Conservation (phyloP, 2,113 vertebrate genomes). For the Pseudopipra pipra region DNA sequence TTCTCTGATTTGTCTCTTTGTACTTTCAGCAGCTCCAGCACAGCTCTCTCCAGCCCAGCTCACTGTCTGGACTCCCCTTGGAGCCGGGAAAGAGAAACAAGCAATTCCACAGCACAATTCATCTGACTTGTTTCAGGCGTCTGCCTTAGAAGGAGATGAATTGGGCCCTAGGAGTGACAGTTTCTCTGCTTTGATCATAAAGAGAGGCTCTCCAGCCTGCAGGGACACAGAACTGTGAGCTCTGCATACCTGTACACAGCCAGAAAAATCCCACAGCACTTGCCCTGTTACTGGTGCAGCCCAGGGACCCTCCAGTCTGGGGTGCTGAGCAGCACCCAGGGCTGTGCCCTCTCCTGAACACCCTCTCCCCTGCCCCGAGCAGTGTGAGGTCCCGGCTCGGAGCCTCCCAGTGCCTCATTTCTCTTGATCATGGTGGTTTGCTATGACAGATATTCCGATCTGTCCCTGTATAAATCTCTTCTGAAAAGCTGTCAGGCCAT, state of each 20-base stretch:
- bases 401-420: not conserved
- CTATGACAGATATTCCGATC: conserved; percentile 38
- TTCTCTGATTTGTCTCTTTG: not conserved
- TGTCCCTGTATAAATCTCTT: conserved; percentile 60
- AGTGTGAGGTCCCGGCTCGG: not conserved
- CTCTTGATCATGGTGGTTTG: not conserved
- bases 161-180: conserved; percentile 1
- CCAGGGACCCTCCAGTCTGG: not conserved
- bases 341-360: not conserved
- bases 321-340: fast-evolving
- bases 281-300: not conserved
- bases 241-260: not conserved
- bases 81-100: not conserved
- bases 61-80: not conserved
- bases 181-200: not conserved
- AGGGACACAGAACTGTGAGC: not conserved
- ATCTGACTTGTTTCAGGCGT: not conserved
- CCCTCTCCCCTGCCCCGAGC: not conserved
- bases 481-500: conserved; percentile 56
- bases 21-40: not conserved
- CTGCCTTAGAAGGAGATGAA: conserved; percentile 8
- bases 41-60: not conserved
- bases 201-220: not conserved
- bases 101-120: conserved; percentile 4
- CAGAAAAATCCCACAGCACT: not conserved